Percentiles rank a stretch among this genome's conserved stretches.
These are phyloP conservation scores for Galleria mellonella DNA, from an alignment of 1,140 invertebrate species.

Conservation along the genomic window DNA sequence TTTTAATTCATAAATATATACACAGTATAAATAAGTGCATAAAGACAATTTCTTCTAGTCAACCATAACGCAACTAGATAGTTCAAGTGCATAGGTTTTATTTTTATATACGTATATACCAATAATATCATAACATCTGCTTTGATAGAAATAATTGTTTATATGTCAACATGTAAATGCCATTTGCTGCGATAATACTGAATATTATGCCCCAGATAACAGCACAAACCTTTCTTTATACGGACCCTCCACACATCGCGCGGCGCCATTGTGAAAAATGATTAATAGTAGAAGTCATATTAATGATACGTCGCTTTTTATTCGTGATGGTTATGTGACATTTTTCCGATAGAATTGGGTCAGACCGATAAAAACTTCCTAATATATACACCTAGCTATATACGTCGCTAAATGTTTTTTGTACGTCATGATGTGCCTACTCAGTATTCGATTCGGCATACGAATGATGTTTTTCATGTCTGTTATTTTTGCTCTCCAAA, in stretches of 20 bases:
- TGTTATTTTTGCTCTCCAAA: constrained; percentile 5
- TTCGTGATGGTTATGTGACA: constrained; percentile 21
- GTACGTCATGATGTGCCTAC: neutral
- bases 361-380: constrained; percentile 16
- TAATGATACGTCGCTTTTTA: constrained; percentile 54
- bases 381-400: neutral
- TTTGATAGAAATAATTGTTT: too few relatives aligned
- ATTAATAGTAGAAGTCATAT: constrained; percentile 54
- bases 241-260: constrained; percentile 28
- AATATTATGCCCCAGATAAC: constrained; percentile 24
- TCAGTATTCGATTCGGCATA: constrained; percentile 3
- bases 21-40: too few relatives aligned
- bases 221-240: constrained; percentile 41
- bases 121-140: too few relatives aligned
- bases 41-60: too few relatives aligned
- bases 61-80: too few relatives aligned
- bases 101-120: too few relatives aligned
- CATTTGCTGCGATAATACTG: too few relatives aligned
- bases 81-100: too few relatives aligned
- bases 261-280: constrained; percentile 47
- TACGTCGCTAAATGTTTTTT: constrained; percentile 1
- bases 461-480: constrained; percentile 1
- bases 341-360: constrained; percentile 27
- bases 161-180: too few relatives aligned
- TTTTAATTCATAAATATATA: too few relatives aligned